A percentile compares a stretch with the other conserved stretches of the same genome.
phyloP scores from a whole-genome alignment of 2,797 vertebrate genomes.

The Trachurus trachurus region DNA sequence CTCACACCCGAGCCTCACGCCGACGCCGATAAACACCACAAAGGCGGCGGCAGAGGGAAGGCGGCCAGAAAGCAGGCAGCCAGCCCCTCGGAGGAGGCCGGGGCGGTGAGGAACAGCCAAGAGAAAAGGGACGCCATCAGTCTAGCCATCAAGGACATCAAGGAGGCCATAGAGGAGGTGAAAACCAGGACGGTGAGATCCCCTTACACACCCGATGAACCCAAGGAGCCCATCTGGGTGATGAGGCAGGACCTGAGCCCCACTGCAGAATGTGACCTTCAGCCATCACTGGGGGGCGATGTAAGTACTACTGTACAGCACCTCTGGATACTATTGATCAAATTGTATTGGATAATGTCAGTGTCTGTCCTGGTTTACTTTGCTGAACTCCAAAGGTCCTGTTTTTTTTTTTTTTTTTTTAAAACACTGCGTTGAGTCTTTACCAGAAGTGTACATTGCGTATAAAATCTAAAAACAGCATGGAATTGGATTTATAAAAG shows the following conservation, averaged over 20 bases:
- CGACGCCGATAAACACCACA: constrained; percentile 69
- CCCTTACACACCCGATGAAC: constrained; percentile 97
- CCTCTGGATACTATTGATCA: constrained; percentile 6
- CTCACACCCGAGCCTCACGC: constrained; percentile 32
- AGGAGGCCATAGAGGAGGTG: constrained; percentile 98
- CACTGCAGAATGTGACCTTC: constrained; percentile 90
- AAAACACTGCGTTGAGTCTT: no score
- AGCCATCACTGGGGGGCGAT: constrained; percentile 89
- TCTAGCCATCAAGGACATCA: constrained; percentile 97
- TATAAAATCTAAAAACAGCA: no score
- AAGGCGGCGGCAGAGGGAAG: constrained; percentile 45
- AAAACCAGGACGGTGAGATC: constrained; percentile 97
- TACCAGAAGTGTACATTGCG: no score
- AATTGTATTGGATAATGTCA: background rate
- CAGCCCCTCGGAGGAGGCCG: constrained; percentile 64
- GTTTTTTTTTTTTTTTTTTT: no score
- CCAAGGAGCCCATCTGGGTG: constrained; percentile 98
- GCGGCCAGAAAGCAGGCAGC: constrained; percentile 18
- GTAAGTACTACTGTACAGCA: constrained; percentile 91
- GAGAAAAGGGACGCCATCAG: constrained; percentile 96
- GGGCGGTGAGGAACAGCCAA: constrained; percentile 83
- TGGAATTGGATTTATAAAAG: no score
- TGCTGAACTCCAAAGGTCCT: background rate
- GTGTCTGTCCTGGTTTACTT: background rate
- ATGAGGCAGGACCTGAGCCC: constrained; percentile 98